Evolutionary conservation across 2,888 invertebrate species (phyloP).

Genomic region (Philaethria dido): DNA sequence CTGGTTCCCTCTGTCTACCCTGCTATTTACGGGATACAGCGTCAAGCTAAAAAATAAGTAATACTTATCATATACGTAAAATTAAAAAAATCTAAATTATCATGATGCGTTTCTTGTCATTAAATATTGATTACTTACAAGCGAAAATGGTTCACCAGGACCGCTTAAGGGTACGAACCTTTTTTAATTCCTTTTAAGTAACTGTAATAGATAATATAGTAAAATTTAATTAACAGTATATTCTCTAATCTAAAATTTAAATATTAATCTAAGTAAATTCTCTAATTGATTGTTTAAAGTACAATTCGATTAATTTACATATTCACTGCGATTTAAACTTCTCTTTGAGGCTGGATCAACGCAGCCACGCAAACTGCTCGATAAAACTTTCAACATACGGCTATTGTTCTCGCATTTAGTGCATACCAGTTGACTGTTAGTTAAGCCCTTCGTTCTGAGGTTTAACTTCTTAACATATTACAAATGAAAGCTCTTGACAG

Average conservation of each 20-base stretch:
- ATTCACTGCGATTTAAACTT: neutral
- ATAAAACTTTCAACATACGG: conserved; percentile 25
- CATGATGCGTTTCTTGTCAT: too few species aligned
- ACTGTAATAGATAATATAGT: neutral
- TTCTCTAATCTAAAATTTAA: too few species aligned
- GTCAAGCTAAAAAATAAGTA: too few species aligned
- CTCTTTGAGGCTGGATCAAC: conserved; percentile 22
- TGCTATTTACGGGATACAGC: too few species aligned
- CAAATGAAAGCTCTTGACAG: conserved; percentile 16
- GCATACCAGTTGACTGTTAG: conserved; percentile 6
- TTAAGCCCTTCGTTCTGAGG: conserved; percentile 14
- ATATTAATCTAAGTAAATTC: too few species aligned
- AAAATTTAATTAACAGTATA: neutral
- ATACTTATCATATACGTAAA: too few species aligned
- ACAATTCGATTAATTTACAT: conserved; percentile 16
- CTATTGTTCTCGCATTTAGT: conserved; percentile 27
- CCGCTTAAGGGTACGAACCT: too few species aligned
- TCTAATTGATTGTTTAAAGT: too few species aligned
- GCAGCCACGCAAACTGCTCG: conserved; percentile 16
- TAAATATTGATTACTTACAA: too few species aligned
- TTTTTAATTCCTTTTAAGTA: neutral
- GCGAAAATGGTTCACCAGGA: too few species aligned
- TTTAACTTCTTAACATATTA: conserved; percentile 15
- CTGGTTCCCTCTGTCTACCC: too few species aligned
- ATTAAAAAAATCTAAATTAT: too few species aligned